Evolutionary conservation across 1,140 invertebrate species (phyloP).

Genomic region (Leptopilina boulardi): DNA sequence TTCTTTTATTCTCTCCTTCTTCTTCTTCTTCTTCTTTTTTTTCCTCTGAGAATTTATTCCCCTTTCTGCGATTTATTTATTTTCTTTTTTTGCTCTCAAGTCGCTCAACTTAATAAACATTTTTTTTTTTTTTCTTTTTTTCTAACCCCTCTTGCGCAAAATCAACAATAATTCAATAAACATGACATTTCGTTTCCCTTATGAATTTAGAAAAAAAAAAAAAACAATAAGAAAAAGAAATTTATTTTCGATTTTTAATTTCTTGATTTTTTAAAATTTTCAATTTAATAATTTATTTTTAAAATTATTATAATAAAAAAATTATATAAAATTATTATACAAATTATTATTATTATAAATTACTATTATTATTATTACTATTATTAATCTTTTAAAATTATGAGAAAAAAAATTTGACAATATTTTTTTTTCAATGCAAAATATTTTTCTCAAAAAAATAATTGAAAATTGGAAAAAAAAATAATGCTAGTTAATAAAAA

Average conservation of each 20-base stretch:
- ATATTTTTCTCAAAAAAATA: no score
- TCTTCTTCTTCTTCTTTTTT: not conserved
- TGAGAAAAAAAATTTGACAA: no score
- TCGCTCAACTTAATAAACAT: constrained; percentile 13
- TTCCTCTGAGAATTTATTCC: not conserved
- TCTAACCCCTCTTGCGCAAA: not conserved
- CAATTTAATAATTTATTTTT: not conserved
- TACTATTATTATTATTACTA: no score
- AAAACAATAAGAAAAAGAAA: not conserved
- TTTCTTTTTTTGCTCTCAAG: not conserved
- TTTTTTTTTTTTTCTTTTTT: no score
- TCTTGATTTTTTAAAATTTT: not conserved
- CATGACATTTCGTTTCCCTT: not conserved
- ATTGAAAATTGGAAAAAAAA: no score
- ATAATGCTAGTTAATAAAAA: no score
- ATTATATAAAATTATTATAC: no score
- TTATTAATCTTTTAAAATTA: no score
- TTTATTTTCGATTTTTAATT: not conserved
- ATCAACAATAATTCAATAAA: constrained; percentile 22
- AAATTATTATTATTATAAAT: no score
- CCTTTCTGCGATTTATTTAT: constrained; percentile 15
- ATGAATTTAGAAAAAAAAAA: not conserved
- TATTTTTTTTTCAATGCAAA: no score
- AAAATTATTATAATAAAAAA: no score
- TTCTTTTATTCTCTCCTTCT: not conserved